Evolutionary conservation across 1,140 invertebrate genomes (phyloP).

Genomic region (Orussus abietinus): DNA sequence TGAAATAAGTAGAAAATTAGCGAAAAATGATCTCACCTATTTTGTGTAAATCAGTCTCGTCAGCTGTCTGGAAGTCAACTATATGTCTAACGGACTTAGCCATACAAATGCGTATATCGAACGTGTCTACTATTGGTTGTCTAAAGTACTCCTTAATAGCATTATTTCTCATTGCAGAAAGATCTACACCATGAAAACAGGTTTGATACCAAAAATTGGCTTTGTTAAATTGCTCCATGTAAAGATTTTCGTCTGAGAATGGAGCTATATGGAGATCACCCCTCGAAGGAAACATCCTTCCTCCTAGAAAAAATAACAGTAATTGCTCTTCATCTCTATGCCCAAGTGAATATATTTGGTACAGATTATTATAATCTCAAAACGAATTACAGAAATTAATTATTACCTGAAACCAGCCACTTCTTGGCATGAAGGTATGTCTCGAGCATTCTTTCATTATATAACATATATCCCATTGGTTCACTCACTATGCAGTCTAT

Average conservation of each 20-base stretch:
- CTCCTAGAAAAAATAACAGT: slow-evolving; percentile 31
- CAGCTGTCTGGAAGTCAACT: slow-evolving; percentile 92
- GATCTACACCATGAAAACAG: slow-evolving; percentile 96
- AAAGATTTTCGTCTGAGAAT: slow-evolving; percentile 96
- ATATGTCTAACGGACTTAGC: slow-evolving; percentile 91
- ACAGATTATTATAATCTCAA: not conserved
- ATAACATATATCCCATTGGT: slow-evolving; percentile 99
- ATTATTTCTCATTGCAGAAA: slow-evolving; percentile 83
- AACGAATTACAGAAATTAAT: not conserved
- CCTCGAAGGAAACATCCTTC: slow-evolving; percentile 92
- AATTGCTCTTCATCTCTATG: no score
- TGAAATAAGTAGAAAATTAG: slow-evolving; percentile 1
- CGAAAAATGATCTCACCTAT: slow-evolving; percentile 63
- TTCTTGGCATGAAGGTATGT: slow-evolving; percentile 98
- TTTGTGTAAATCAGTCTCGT: slow-evolving; percentile 91
- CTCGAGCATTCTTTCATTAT: slow-evolving; percentile 99
- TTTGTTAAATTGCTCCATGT: slow-evolving; percentile 98
- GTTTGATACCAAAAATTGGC: slow-evolving; percentile 99
- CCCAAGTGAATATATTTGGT: no score
- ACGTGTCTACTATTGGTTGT: slow-evolving; percentile 98
- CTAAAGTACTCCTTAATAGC: slow-evolving; percentile 98
- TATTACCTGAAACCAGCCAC: slow-evolving; percentile 83
- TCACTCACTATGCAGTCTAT: slow-evolving; percentile 98
- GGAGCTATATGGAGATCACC: slow-evolving; percentile 98
- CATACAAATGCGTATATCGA: slow-evolving; percentile 96